Evolutionary conservation across 2,797 vertebrate species (phyloP), one percentile per base, ranked within the genome.

Genomic region (Natrix natrix): DNA sequence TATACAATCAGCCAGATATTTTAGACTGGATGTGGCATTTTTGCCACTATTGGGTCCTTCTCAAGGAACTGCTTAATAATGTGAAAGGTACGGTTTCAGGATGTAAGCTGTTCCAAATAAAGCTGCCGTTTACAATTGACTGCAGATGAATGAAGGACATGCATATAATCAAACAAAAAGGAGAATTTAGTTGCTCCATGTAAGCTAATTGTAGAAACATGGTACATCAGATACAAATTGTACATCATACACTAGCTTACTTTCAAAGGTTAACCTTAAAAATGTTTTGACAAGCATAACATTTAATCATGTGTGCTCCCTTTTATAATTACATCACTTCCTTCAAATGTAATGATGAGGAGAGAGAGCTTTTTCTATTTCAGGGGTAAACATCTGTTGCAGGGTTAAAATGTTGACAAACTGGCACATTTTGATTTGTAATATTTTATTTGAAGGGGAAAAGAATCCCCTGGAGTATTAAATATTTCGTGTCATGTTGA

Each of bases 401-500:
- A 95, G 37, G 74, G 8, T 91, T 89, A 94, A 78, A 3, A 92
- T 96, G 96, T 93, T 94, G 95, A 95, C 92, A 93, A 95, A 95
- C 66, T 96, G 93, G 93, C 89, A 91, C 60, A 92, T 95, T 96
- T 94, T 95, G 37, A 12, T 89, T 48, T 94, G 43, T 93, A 93
- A 93, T 96, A 95, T 96, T 95, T 96, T 95, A 90, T 66, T 43
- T 78, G 94, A 86, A 94, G 2, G 91, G 96, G 95, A 95, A 93
- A 93, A 61, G 63, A 17, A 28, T 32, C 89, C 96, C 14, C 92
- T 59, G 0, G 56, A 37, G 55, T 95, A 63, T 96, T 97, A 95
- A 96, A 95, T 95, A 94, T 97, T 97, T 96, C 88, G 96, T 94
- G 56, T 5, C 91, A 78, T 48, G 52, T 26, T 94, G 57, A 95